Base-by-base conservation (phyloP, 2,888 invertebrate genomes). In the Polydrusus tereticollis region DNA sequence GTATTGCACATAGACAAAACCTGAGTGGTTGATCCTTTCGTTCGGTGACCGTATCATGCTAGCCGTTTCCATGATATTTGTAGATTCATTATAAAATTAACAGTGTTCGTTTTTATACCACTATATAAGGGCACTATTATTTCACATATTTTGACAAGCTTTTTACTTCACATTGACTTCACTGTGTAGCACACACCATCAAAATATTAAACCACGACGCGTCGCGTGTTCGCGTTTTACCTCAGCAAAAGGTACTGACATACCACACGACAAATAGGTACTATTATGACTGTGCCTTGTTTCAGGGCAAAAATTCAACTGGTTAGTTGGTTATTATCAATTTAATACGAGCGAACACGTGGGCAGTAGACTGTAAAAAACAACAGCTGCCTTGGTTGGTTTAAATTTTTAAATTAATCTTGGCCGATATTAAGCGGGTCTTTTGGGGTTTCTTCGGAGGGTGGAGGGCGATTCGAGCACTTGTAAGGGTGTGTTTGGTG, bases 1-100 rank as follows among this genome's bases (percentile, higher is more conserved):
- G 64, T 81, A 80, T 43, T 80, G 78, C 29, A 80, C 78, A 58
- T 82, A 80, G 59, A 68, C 76, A 50, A 76, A 77, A 76, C 78
- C 45, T 66, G 55, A 67, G 1, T 12, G 26, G 7, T 47, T 12
- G 6, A 6, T 1, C 12, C 18, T 45, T 0, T 33, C 47, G 29
- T 26, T n/a, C 6, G 29, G 45, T 2, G n/a, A n/a, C 16, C 26
- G 7, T 33, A 47, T 41, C 59, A 59, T 59, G 26, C 43, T 14
- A 16, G 23, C 10, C 0, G 16, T 43, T 43, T 41, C 50, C 41
- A 26, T 43, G 8, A n/a, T 60, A 21, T 50, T 52, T n/a, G 8
- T 1, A 10, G 12, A 16, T 16, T 16, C 52, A 52, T 52, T 52
- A 29, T 52, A 52, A 29, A 12, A 45, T 4, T 29, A 29, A 29